Evolutionary conservation across 1,140 invertebrate genomes (phyloP).

Genomic region (Mactra quadrangularis): DNA sequence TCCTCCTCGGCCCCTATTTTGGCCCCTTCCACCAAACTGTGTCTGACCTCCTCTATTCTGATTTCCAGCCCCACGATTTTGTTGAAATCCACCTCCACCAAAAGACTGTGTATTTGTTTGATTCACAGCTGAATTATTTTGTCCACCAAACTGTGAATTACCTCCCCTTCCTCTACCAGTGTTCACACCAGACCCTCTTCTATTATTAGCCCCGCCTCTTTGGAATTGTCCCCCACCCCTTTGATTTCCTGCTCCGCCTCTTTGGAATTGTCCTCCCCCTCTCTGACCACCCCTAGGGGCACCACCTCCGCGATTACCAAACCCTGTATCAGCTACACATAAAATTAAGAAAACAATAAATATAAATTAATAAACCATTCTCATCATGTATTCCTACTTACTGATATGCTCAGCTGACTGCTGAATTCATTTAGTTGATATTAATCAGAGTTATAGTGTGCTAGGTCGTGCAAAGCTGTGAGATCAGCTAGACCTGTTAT

Average conservation of each 20-base stretch:
- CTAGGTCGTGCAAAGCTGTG: too few relatives aligned
- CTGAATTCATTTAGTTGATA: too few relatives aligned
- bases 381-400: too few relatives aligned
- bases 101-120: not conserved
- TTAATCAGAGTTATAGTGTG: too few relatives aligned
- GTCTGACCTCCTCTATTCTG: constrained; percentile 1
- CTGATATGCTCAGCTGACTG: too few relatives aligned
- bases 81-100: not conserved
- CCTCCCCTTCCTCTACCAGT: not conserved
- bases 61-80: not conserved
- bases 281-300: not conserved
- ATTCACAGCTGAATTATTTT: too few relatives aligned
- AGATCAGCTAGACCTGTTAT: too few relatives aligned
- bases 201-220: not conserved
- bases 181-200: not conserved
- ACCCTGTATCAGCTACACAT: too few relatives aligned
- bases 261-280: not conserved
- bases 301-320: not conserved
- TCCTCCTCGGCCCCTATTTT: constrained; percentile 46
- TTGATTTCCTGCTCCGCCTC: not conserved
- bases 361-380: too few relatives aligned
- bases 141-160: not conserved
- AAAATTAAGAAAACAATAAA: too few relatives aligned
- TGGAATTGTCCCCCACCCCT: not conserved
- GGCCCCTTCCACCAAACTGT: constrained; percentile 37